These are phyloP conservation scores for Thalassophryne amazonica DNA, from an alignment of 2,797 vertebrate species.

Conservation along the genomic window DNA sequence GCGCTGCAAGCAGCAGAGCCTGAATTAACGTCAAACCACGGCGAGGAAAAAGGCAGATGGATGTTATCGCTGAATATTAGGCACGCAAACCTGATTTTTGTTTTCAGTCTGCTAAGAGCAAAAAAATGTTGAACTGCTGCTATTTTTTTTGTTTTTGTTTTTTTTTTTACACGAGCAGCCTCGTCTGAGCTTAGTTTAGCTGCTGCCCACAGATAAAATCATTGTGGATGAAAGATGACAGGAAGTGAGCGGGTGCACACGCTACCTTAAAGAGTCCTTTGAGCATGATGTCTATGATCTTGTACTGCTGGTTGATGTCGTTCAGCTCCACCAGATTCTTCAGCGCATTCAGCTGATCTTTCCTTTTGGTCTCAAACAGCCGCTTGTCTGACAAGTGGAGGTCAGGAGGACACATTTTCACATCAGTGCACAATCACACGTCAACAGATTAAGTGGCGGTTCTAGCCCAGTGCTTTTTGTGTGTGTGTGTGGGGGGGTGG, in stretches of 20 bases:
- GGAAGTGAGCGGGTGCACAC: background rate
- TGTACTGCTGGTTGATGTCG: conserved; percentile 96
- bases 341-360: conserved; percentile 93
- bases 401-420: conserved; percentile 47
- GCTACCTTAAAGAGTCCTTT: conserved; percentile 95
- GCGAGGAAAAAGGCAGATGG: conserved; percentile 8
- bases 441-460: too few species aligned
- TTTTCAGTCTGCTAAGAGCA: conserved; percentile 2
- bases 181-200: background rate
- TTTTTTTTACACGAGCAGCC: background rate
- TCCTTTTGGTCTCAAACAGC: conserved; percentile 95
- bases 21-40: conserved; percentile 33
- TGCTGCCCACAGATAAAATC: background rate
- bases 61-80: conserved; percentile 3
- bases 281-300: conserved; percentile 99
- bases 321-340: conserved; percentile 96
- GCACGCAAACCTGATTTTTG: conserved; percentile 8
- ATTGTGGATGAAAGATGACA: background rate
- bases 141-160: background rate
- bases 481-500: too few species aligned
- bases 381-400: conserved; percentile 86
- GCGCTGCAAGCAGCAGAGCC: background rate
- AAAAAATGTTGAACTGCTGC: background rate
- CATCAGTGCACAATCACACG: background rate
- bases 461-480: too few species aligned